phyloP scores from a whole-genome alignment of 64 coral and sea anemone genomes.

The Montipora sp. region DNA sequence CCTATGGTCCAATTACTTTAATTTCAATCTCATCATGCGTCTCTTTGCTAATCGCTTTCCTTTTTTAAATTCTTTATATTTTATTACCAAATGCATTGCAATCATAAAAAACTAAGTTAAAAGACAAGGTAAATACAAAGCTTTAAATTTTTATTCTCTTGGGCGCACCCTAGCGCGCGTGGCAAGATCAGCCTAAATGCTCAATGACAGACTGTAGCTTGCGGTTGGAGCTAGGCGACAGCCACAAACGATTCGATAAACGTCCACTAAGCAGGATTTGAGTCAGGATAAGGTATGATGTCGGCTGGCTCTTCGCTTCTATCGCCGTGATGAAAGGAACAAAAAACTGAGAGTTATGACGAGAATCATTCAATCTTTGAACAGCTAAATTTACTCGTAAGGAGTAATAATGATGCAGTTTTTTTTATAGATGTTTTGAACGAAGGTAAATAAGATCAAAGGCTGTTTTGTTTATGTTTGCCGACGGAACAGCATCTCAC shows the following conservation, averaged over 20 bases:
- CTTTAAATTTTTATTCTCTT: not conserved
- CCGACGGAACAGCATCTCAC: not conserved
- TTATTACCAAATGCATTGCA: too few relatives aligned
- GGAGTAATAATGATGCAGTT: too few relatives aligned
- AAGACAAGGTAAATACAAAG: not conserved
- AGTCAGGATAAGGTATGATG: too few relatives aligned
- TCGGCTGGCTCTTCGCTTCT: not conserved
- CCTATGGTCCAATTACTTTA: not conserved
- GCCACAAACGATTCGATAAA: too few relatives aligned
- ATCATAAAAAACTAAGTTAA: too few relatives aligned
- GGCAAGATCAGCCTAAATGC: not conserved
- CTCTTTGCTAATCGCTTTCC: not conserved
- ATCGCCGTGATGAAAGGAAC: not conserved
- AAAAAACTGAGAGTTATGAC: too few relatives aligned
- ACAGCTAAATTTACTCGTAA: too few relatives aligned
- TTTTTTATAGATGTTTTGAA: not conserved
- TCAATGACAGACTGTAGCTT: not conserved
- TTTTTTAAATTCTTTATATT: not conserved
- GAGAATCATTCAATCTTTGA: too few relatives aligned
- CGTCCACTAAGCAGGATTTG: too few relatives aligned
- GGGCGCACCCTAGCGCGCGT: not conserved
- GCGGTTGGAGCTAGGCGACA: not conserved
- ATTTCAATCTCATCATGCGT: slow-evolving; percentile 12
- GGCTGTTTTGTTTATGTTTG: not conserved
- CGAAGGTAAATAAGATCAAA: not conserved